phyloP scores from a whole-genome alignment of 1,140 invertebrate genomes.

The Trissolcus basalis region DNA sequence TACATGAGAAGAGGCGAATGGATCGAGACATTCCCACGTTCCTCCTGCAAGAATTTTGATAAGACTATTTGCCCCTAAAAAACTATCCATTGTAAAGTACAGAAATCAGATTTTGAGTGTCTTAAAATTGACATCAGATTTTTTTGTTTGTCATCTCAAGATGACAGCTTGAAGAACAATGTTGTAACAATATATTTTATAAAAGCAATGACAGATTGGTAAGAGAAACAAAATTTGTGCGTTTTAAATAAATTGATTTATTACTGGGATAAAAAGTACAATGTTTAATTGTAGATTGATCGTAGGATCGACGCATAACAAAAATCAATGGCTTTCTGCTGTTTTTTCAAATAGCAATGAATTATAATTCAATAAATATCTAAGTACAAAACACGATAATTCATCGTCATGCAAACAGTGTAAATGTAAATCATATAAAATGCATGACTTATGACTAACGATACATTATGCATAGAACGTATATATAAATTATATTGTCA shows the following conservation, averaged over 20 bases:
- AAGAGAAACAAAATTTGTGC: slow-evolving; percentile 4
- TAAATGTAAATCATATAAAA: slow-evolving; percentile 17
- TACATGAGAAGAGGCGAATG: slow-evolving; percentile 65
- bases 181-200: neutral
- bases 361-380: slow-evolving; percentile 66
- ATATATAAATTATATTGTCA: slow-evolving; percentile 4
- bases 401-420: slow-evolving; percentile 40
- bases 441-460: neutral
- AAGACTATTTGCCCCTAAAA: slow-evolving; percentile 66
- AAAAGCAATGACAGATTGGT: neutral
- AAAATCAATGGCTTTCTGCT: neutral
- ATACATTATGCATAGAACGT: slow-evolving; percentile 1
- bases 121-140: slow-evolving; percentile 42
- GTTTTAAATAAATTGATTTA: slow-evolving; percentile 19
- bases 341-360: neutral
- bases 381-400: slow-evolving; percentile 69
- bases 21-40: slow-evolving; percentile 72
- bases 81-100: slow-evolving; percentile 38
- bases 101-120: slow-evolving; percentile 19
- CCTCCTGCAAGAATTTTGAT: slow-evolving; percentile 65
- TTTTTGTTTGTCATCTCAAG: neutral
- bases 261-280: slow-evolving; percentile 28
- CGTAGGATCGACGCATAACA: neutral
- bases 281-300: neutral
- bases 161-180: neutral